Conservation (phyloP, 2,888 invertebrate genomes). For the Volucella inanis region DNA sequence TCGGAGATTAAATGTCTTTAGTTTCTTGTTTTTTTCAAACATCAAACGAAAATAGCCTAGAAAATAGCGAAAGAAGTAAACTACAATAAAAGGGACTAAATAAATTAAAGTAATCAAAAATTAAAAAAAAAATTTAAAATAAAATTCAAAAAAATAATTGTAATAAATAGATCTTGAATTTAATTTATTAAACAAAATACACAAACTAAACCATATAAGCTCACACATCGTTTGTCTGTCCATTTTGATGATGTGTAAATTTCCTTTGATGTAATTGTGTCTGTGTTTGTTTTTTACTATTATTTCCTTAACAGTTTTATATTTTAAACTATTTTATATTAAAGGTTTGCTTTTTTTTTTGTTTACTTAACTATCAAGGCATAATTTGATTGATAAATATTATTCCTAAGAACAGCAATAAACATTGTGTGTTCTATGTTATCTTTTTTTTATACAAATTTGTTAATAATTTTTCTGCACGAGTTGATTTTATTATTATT, state of each 20-base stretch:
- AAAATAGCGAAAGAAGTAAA: too few species aligned
- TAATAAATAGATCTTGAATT: too few species aligned
- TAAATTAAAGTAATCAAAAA: too few species aligned
- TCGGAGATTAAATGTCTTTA: too few species aligned
- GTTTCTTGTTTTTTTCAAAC: too few species aligned
- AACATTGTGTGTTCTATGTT: slow-evolving; percentile 33
- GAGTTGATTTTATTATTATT: slow-evolving; percentile 12
- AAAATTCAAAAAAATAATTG: too few species aligned
- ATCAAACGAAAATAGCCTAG: too few species aligned
- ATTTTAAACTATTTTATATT: slow-evolving; percentile 14
- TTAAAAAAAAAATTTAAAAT: too few species aligned
- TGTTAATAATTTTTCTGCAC: slow-evolving; percentile 17
- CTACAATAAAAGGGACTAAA: too few species aligned
- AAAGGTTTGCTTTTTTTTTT: slow-evolving; percentile 46
- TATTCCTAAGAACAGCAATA: slow-evolving; percentile 68
- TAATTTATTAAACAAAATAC: too few species aligned
- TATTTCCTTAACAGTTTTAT: slow-evolving; percentile 39
- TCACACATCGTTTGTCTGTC: not conserved
- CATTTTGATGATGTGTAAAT: slow-evolving; percentile 24
- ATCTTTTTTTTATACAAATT: slow-evolving; percentile 35
- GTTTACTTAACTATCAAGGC: slow-evolving; percentile 79
- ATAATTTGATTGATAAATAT: slow-evolving; percentile 80
- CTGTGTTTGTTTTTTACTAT: not conserved
- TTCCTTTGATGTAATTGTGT: slow-evolving; percentile 14
- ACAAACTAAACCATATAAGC: not conserved